Evolutionary conservation across 2,888 invertebrate genomes (phyloP), one percentile per base, ranked within the genome.

Genomic region (Volucella zonaria): DNA sequence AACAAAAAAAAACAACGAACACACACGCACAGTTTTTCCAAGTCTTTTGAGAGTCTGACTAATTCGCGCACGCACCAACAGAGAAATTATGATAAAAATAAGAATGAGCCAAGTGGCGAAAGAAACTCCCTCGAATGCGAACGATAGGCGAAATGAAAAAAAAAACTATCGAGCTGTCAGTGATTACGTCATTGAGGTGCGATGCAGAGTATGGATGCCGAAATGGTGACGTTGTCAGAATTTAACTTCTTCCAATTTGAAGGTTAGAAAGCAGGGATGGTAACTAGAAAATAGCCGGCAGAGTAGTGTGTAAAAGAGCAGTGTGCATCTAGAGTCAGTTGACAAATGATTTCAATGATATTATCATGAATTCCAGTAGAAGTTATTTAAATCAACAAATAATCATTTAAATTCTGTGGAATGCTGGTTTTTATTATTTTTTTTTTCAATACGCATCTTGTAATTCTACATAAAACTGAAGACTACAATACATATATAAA

Each of bases 41-140:
- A 66, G 80, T 61, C 70, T 79, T 64, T 54, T 62, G 74, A 82
- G 42, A 62, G 40, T 66, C 75, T 81, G 81, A 85, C 73, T 85
- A 73, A 81, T 85, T 85, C 85, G 58, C 85, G 81, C 80, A 81
- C 81, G 81, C 81, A 85, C 81, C 67, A 85, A 62, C 73, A 73
- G 59, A 73, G 51, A 71, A 81, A 81, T 76, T 81, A 81, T 81
- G 76, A 81, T 81, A 85, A 85, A 81, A 85, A 83, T 83, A 83
- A 83, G 83, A 83, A 83, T 80, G 83, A 83, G 83, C 83, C 75
- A 83, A 83, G 66, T 75, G 64, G 66, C 58, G 52, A 70, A 71
- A 80, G 75, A 75, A 80, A 83, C 80, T 80, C 80, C 80, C 83
- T 80, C 80, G 10, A 67, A 71, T 80, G 75, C 80, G 71, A 80